Evolutionary conservation across 64 coral and sea anemone species (phyloP).

Genomic region (Stichodactyla helianthus): DNA sequence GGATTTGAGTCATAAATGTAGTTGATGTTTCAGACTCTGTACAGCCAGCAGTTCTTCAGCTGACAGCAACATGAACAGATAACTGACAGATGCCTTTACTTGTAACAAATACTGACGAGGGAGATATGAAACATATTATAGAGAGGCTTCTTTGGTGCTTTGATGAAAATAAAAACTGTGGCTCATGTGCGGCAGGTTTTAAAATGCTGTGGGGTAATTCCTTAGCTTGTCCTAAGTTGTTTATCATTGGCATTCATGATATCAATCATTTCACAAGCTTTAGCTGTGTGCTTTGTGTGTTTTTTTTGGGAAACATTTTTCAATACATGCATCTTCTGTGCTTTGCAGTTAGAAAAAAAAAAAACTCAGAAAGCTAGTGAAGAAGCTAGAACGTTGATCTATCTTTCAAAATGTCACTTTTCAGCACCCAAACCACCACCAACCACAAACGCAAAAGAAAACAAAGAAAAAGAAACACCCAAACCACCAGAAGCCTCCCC

Average conservation of each 20-base stretch:
- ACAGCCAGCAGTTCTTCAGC: slow-evolving; percentile 10
- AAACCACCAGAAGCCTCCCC: not conserved
- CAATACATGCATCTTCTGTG: not conserved
- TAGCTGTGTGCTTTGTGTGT: not conserved
- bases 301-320: not conserved
- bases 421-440: not conserved
- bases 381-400: not conserved
- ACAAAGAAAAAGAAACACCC: not conserved
- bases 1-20: not conserved
- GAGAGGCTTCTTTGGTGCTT: not conserved
- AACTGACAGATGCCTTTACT: not conserved
- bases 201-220: no score
- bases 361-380: not conserved
- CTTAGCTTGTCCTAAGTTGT: no score
- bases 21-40: slow-evolving; percentile 17
- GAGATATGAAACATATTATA: not conserved
- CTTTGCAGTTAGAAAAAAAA: slow-evolving; percentile 10
- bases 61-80: not conserved
- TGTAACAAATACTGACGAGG: not conserved
- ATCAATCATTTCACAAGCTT: not conserved
- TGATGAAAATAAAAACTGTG: no score
- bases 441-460: not conserved
- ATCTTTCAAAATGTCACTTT: not conserved
- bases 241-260: no score
- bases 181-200: no score